Percentiles rank a stretch among this genome's conserved stretches.
Evolutionary conservation across 1,140 invertebrate species (phyloP).

Genomic region (Bombus waltoni): DNA sequence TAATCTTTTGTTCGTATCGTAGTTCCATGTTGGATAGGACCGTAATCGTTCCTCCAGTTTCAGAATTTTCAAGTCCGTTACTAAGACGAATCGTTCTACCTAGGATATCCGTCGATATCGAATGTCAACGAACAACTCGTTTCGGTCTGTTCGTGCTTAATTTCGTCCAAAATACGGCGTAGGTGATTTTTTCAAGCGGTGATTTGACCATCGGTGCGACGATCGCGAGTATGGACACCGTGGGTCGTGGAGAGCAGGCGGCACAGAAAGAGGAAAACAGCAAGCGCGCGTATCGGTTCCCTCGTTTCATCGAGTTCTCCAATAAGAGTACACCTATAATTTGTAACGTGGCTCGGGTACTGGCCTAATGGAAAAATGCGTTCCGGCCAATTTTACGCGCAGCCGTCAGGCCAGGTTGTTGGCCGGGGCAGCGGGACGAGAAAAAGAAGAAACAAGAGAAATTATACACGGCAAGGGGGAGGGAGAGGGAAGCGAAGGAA

Average conservation of each 20-base stretch:
- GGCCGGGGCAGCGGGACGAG: slow-evolving; percentile 34
- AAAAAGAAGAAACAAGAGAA: background rate
- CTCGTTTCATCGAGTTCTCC: slow-evolving; percentile 66
- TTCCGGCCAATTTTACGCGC: slow-evolving; percentile 76
- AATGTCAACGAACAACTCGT: too few relatives aligned
- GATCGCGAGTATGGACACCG: slow-evolving; percentile 26
- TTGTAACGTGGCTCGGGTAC: slow-evolving; percentile 72
- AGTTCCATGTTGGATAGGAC: too few relatives aligned
- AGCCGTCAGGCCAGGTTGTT: slow-evolving; percentile 64
- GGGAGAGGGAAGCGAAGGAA: background rate
- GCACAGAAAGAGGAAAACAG: slow-evolving; percentile 51
- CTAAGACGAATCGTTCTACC: too few relatives aligned
- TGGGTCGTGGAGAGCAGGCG: background rate
- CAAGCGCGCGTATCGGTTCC: slow-evolving; percentile 60
- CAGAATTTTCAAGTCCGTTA: too few relatives aligned
- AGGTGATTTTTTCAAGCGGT: background rate
- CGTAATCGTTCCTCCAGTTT: too few relatives aligned
- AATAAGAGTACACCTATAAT: slow-evolving; percentile 78
- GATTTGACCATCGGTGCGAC: background rate
- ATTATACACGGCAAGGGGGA: background rate
- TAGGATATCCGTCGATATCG: too few relatives aligned
- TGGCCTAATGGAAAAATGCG: slow-evolving; percentile 78
- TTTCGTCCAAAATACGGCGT: background rate
- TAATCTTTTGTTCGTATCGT: background rate
- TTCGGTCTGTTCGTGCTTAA: background rate